Evolutionary conservation across 1,140 invertebrate genomes (phyloP).

Genomic region (Ridgeia piscesae): DNA sequence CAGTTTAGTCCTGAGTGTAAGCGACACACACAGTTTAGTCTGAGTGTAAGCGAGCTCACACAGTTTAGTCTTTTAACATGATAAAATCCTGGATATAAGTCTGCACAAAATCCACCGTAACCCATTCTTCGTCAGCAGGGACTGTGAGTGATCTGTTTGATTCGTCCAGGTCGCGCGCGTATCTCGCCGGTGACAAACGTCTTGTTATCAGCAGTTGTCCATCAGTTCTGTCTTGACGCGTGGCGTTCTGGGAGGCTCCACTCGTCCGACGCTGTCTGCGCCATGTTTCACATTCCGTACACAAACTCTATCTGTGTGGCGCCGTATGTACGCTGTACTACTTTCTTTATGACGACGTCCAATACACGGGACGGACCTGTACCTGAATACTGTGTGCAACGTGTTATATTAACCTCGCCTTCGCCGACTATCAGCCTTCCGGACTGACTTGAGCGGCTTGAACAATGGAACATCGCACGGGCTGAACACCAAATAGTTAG

Average conservation of each 20-base stretch:
- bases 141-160: background rate
- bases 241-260: background rate
- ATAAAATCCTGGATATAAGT: too few relatives aligned
- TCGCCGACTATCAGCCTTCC: background rate
- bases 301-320: background rate
- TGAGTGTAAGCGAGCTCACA: too few relatives aligned
- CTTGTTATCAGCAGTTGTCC: background rate
- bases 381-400: too few relatives aligned
- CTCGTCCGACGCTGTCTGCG: background rate
- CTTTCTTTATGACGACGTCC: background rate
- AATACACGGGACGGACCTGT: background rate
- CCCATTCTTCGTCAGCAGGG: too few relatives aligned
- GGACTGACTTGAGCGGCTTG: too few relatives aligned
- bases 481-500: too few relatives aligned
- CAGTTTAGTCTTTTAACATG: too few relatives aligned
- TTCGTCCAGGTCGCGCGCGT: background rate
- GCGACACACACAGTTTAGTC: too few relatives aligned
- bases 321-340: background rate
- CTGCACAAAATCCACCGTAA: too few relatives aligned
- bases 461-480: too few relatives aligned
- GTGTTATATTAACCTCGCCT: background rate
- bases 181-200: background rate
- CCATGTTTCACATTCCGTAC: background rate
- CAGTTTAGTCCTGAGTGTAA: too few relatives aligned
- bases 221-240: background rate